A percentile compares a stretch with the other conserved stretches of the same genome.
Conservation (phyloP, 2,113 vertebrate genomes). For the Nymphicus hollandicus region DNA sequence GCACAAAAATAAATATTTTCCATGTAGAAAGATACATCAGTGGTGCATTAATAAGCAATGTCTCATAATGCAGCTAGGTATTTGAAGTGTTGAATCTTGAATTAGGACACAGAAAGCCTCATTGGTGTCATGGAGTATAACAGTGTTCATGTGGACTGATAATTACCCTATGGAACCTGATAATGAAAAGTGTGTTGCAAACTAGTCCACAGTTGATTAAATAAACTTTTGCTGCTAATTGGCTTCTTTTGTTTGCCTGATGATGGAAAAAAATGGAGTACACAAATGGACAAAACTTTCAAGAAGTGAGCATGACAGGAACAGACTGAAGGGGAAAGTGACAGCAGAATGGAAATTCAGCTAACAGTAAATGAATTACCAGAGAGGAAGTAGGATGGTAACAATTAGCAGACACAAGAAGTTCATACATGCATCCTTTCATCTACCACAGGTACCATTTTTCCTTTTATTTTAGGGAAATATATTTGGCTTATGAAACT, state of each 20-base stretch:
- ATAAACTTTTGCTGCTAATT: background rate
- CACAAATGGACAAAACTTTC: background rate
- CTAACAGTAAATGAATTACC: background rate
- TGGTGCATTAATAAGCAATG: background rate
- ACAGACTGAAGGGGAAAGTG: background rate
- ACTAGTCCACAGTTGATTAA: background rate
- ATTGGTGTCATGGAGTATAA: background rate
- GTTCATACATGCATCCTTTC: background rate
- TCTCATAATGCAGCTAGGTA: background rate
- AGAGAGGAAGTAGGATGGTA: background rate
- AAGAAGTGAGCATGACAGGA: background rate
- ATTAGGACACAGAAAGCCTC: background rate
- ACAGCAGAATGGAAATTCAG: background rate
- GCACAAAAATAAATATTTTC: background rate
- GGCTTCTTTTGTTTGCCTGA: background rate
- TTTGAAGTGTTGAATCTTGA: background rate
- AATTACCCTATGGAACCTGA: background rate
- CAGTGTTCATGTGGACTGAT: background rate
- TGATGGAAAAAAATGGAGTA: background rate
- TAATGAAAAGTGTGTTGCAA: background rate
- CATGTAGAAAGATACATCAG: background rate
- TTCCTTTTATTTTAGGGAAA: background rate
- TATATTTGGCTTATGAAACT: background rate
- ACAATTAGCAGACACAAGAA: background rate
- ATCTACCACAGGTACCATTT: background rate